Evolutionary conservation across 2,888 invertebrate genomes (phyloP), one percentile per base, ranked within the genome.

Genomic region (Acronicta aceris): DNA sequence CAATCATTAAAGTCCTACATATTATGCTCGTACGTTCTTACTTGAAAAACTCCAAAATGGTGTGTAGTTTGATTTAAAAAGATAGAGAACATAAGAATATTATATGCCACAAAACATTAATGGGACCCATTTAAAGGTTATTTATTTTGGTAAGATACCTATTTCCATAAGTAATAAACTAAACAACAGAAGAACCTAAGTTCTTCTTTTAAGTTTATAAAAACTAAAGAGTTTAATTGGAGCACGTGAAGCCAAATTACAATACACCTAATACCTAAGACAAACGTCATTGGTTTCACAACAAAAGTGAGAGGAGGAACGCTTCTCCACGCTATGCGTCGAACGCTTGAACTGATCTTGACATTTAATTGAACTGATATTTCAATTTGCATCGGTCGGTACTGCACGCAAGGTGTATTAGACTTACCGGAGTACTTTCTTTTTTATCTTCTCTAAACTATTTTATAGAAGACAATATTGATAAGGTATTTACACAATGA

Each of bases 301-400:
- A 88, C 81, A 83, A 84, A 88, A 90, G 90, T 86, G 86, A 89
- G 88, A 87, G 88, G 87, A 83, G 74, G 78, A 79, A 81, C 71
- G 72, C 80, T 82, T 84, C 83, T 81, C 79, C 74, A 74, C 74
- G 76, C 68, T 76, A 33, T 78, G 76, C 79, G 76, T 78, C 71
- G 76, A 71, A 69, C 68, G 80, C 71, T 72, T 79, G 78, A 76
- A 79, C 78, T 90, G 89, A 88, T 89, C 91, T 90, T 91, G 92
- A 92, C 92, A 91, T 92, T 91, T 88, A 70, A 76, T 76, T 66
- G 66, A 73, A 70, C 71, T 78, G 81, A 81, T 84, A 83, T 86
- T 88, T 81, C 68, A 81, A 84, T 84, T 79, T 75, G 72, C 76
- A 78, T 80, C 59, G 67, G 68, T 54, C 56, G 45, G 61, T 70